A percentile compares a stretch with the other conserved stretches of the same genome.
Evolutionary conservation across 2,888 invertebrate species (phyloP).

Genomic region (Platycnemis pennipes): DNA sequence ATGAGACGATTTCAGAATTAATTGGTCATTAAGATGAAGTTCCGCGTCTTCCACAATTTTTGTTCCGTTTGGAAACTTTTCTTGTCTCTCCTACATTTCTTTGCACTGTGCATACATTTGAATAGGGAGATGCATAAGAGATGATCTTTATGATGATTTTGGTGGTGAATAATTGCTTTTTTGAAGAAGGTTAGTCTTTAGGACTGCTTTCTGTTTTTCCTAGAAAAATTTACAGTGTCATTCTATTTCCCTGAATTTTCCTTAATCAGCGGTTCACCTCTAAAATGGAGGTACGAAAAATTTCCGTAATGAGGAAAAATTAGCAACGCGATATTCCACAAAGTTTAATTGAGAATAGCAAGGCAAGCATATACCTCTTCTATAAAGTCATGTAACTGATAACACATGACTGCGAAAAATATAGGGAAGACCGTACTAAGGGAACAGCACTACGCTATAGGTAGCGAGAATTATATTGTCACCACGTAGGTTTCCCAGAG

Average conservation of each 20-base stretch:
- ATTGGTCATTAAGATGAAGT: conserved; percentile 32
- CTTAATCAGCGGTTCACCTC: too few species aligned
- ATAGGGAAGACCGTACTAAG: too few species aligned
- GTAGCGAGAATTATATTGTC: too few species aligned
- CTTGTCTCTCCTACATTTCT: neutral
- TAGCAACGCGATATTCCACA: too few species aligned
- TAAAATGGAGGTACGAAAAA: too few species aligned
- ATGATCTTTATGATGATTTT: neutral
- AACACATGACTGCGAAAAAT: too few species aligned
- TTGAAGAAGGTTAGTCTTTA: neutral
- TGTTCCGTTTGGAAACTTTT: neutral
- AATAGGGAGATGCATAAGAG: neutral
- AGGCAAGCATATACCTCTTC: too few species aligned
- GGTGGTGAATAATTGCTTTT: neutral
- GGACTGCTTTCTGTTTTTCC: neutral
- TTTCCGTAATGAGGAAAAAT: too few species aligned
- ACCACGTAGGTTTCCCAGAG: too few species aligned
- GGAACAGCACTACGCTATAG: too few species aligned
- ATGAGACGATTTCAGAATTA: neutral
- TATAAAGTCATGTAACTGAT: too few species aligned
- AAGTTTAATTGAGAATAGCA: too few species aligned
- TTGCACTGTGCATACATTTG: neutral
- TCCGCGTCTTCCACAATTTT: neutral
- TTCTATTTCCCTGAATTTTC: neutral
- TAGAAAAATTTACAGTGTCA: neutral